Evolutionary conservation across 2,113 vertebrate genomes (phyloP), one percentile per base, ranked within the genome.

Genomic region (Larimichthys crocea): DNA sequence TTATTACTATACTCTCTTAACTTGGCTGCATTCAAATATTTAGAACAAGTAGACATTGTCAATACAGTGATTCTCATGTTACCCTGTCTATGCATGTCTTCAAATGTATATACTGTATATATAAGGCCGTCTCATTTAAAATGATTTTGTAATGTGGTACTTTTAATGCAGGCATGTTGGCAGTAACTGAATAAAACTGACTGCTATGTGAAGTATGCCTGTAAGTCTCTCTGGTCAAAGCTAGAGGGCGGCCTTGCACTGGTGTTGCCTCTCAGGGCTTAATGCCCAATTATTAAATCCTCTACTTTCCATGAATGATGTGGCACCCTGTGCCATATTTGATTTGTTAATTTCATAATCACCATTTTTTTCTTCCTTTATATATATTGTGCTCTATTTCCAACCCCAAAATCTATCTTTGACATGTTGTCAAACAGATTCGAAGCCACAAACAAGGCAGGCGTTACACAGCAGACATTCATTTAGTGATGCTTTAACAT

Each of bases 221-320:
- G 87, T 72, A n/a, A 76, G 53, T 86, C 59, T 74, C 40, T 14
- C 44, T 3, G n/a, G 2, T 67, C 4, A 46, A 42, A 22, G 56
- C 84, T 91, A 94, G 94, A 92, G 93, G 91, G 92, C 91, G 52
- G 1, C 73, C 52, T 92, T 80, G 86, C 20, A 24, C 65, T 56
- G 44, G 55, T 64, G 24, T 84, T 84, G 29, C 60, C 64, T 64
- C 11, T 35, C 29, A 44, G 29, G 48, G 29, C 68, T 40, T 60
- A 11, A 68, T 40, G 56, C 48, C 19, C 29, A 56, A 46, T 61
- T 50, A 82, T 73, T 24, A 52, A 60, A 59, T 71, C 66, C 35
- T 14, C 70, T 62, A 10, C 31, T 84, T 56, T 49, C 50, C 35
- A 61, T 71, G 16, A 83, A 12, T 74, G 57, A 9, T 67, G 64